These are phyloP conservation scores for Drosophila monieri DNA, from an alignment of 2,888 invertebrate genomes.

Conservation along the genomic window DNA sequence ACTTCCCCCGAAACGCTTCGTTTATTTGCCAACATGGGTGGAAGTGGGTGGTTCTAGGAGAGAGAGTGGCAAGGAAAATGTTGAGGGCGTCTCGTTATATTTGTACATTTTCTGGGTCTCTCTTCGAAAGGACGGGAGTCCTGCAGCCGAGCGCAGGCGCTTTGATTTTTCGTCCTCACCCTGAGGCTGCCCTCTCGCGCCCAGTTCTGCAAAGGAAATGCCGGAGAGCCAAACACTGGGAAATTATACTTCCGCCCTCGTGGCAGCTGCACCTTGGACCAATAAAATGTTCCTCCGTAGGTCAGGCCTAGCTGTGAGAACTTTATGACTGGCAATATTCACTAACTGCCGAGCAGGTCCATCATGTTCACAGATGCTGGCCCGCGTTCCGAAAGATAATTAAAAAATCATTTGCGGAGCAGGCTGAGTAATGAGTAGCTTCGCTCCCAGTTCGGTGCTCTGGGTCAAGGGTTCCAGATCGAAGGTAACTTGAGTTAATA, in stretches of 20 bases:
- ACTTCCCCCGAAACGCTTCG: constrained; percentile 70
- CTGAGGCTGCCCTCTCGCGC: constrained; percentile 20
- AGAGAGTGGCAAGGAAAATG: constrained; percentile 14
- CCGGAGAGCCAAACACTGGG: constrained; percentile 5
- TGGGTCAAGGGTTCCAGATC: constrained; percentile 28
- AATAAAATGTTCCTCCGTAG: constrained; percentile 64
- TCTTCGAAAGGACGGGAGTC: constrained; percentile 3
- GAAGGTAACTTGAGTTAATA: constrained; percentile 9
- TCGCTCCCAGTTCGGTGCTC: constrained; percentile 4
- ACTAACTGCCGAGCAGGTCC: constrained; percentile 24
- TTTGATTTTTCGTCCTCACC: constrained; percentile 10
- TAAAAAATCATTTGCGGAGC: constrained; percentile 64
- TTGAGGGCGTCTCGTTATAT: constrained; percentile 1
- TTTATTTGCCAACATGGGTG: constrained; percentile 36
- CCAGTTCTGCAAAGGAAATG: constrained; percentile 19
- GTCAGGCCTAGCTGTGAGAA: constrained; percentile 63
- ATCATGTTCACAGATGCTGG: constrained; percentile 3
- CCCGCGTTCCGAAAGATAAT: constrained; percentile 46
- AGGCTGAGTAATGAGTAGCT: too few species aligned
- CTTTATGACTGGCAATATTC: constrained; percentile 57
- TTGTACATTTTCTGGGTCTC: constrained; percentile 2
- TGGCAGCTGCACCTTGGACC: constrained; percentile 30
- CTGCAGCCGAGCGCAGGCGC: constrained; percentile 39
- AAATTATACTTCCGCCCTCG: constrained; percentile 32
- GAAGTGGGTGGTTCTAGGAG: constrained; percentile 11